Evolutionary conservation across 2,888 invertebrate genomes (phyloP).

Genomic region (Tachystola acroxantha): DNA sequence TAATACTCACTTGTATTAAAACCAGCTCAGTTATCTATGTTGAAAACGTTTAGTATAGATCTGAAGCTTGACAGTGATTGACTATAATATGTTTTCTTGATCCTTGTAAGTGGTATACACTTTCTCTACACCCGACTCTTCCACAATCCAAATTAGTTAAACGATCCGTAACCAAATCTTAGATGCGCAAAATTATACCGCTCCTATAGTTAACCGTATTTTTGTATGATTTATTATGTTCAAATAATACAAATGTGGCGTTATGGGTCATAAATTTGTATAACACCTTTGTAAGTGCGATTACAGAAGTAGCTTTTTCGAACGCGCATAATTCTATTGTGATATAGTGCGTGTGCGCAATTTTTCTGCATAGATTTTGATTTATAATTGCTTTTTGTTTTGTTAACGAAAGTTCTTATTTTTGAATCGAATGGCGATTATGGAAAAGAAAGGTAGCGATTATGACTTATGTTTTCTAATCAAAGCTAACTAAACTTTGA

Average conservation of each 20-base stretch:
- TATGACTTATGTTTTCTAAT: no score
- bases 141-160: constrained; percentile 33
- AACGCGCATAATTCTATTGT: constrained; percentile 35
- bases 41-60: no score
- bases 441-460: no score
- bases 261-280: constrained; percentile 63
- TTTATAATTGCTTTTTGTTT: constrained; percentile 35
- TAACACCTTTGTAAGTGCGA: constrained; percentile 42
- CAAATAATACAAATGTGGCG: constrained; percentile 50
- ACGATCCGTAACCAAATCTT: constrained; percentile 48
- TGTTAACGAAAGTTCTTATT: constrained; percentile 19
- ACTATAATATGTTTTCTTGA: no score
- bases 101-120: no score
- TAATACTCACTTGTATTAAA: no score
- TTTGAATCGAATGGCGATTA: no score
- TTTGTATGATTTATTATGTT: constrained; percentile 33
- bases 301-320: constrained; percentile 29
- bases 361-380: constrained; percentile 30
- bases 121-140: no score
- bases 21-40: no score
- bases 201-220: constrained; percentile 26
- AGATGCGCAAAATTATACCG: constrained; percentile 42
- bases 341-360: constrained; percentile 21
- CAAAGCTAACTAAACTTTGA: no score
- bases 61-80: no score